Conservation (phyloP, 1,140 invertebrate species). For the Bombyx mori region ASM3026992v2 NC_085121.1:8221501-8222000, state of each 20-base stretch:
- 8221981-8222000: conserved; percentile 49
- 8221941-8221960: conserved; percentile 64
- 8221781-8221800: conserved; percentile 17
- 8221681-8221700: conserved; percentile 49
- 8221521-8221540: no score
- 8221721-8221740: conserved; percentile 28
- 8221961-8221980: conserved; percentile 59
- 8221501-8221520: no score
- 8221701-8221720: conserved; percentile 44
- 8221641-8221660: no score
- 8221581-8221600: no score
- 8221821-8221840: conserved; percentile 47
- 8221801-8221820: conserved; percentile 33
- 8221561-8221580: no score
- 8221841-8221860: conserved; percentile 45
- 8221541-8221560: no score
- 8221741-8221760: conserved; percentile 22
- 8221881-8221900: conserved; percentile 27
- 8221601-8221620: no score
- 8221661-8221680: no score
- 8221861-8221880: conserved; percentile 64
- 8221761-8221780: conserved; percentile 20
- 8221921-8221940: conserved; percentile 54
- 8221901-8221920: conserved; percentile 38
- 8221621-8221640: no score